phyloP scores from a whole-genome alignment of 2,888 invertebrate genomes.

The Sphecodes monilicornis region DNA sequence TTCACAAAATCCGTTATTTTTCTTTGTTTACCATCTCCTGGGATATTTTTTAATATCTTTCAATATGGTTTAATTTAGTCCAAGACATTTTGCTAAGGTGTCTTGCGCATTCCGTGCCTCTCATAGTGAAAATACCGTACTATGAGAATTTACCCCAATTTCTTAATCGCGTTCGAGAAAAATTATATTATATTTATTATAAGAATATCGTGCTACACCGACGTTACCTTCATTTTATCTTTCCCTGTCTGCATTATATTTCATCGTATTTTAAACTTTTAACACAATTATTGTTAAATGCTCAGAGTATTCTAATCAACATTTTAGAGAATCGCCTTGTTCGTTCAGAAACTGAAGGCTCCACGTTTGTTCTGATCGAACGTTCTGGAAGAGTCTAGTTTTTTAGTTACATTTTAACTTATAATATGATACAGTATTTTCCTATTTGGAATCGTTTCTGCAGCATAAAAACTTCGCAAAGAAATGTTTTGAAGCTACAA shows the following conservation, averaged over 20 bases:
- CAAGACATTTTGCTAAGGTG: neutral
- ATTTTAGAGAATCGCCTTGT: neutral
- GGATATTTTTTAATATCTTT: neutral
- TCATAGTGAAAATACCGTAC: neutral
- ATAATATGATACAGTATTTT: neutral
- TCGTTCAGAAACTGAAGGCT: neutral
- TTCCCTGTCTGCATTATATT: neutral
- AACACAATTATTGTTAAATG: neutral
- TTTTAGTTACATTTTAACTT: neutral
- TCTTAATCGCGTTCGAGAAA: neutral
- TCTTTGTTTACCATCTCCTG: neutral
- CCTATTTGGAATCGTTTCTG: neutral
- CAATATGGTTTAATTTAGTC: too few relatives aligned
- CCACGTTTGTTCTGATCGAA: neutral
- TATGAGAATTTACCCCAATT: neutral
- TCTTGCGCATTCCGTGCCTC: neutral
- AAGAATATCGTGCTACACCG: neutral
- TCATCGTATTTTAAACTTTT: neutral
- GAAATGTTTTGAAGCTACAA: neutral
- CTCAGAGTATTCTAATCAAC: neutral
- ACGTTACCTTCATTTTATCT: neutral
- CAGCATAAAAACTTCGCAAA: neutral
- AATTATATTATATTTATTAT: neutral
- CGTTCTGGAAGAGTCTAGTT: neutral
- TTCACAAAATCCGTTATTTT: neutral